These are phyloP conservation scores for Cottus gobio DNA, from an alignment of 2,113 vertebrate genomes.

Conservation along the genomic window DNA sequence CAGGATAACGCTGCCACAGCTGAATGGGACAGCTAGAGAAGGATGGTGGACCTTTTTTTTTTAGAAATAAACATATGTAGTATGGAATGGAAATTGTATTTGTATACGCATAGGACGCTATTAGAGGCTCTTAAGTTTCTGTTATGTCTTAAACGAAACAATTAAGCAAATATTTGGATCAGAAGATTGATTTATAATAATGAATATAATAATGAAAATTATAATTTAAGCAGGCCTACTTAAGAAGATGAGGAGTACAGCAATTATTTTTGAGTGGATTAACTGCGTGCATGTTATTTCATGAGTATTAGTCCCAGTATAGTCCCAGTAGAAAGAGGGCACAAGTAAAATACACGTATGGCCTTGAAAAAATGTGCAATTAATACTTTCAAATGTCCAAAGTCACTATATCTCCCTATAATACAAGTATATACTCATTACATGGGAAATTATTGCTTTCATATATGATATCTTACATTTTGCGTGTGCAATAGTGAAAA, in stretches of 20 bases:
- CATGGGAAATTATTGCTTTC: not conserved
- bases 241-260: not conserved
- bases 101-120: not conserved
- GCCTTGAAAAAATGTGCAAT: not conserved
- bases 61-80: constrained; percentile 1
- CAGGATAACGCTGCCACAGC: constrained; percentile 34
- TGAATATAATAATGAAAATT: too few species aligned
- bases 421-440: too few species aligned
- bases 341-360: not conserved
- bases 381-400: not conserved
- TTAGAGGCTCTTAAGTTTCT: not conserved
- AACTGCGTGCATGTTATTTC: not conserved
- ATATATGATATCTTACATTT: not conserved
- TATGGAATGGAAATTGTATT: not conserved
- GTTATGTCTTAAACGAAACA: not conserved
- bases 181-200: not conserved
- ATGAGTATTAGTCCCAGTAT: not conserved
- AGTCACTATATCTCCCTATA: not conserved
- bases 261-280: not conserved
- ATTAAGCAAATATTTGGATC: not conserved
- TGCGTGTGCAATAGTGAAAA: not conserved
- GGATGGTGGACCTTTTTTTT: not conserved
- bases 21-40: constrained; percentile 4
- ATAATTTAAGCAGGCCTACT: not conserved
- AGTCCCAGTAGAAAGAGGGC: not conserved